These are phyloP conservation scores for Macquaria australasica DNA, from an alignment of 2,113 vertebrate species.

Conservation along the genomic window DNA sequence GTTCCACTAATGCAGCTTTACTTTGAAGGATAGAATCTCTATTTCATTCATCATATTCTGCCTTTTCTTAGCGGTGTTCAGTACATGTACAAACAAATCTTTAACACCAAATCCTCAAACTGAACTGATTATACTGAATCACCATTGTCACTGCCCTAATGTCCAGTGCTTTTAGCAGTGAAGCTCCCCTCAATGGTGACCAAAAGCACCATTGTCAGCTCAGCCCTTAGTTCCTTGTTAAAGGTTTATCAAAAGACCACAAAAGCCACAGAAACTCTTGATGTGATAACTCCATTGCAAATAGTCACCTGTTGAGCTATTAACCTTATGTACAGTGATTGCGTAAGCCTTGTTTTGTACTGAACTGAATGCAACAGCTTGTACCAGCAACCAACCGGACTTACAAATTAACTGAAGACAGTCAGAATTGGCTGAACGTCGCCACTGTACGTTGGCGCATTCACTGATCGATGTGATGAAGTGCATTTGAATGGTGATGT, in stretches of 20 bases:
- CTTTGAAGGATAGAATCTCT: background rate
- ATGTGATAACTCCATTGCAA: background rate
- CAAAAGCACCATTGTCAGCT: background rate
- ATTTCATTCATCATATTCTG: background rate
- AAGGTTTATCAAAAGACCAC: conserved; percentile 1
- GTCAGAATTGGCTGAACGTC: background rate
- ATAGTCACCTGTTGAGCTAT: background rate
- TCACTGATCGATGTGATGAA: background rate
- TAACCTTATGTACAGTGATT: background rate
- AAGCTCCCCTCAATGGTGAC: background rate
- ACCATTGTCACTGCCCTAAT: background rate
- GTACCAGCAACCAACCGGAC: background rate
- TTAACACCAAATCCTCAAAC: background rate
- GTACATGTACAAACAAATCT: background rate
- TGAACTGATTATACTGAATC: background rate
- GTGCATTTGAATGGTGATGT: background rate
- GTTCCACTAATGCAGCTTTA: background rate
- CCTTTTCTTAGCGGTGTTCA: background rate
- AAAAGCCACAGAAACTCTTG: background rate
- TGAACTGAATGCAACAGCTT: background rate
- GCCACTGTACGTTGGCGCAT: background rate
- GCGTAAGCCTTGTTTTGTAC: background rate
- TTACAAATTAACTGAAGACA: background rate
- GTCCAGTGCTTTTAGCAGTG: background rate
- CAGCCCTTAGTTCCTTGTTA: background rate